Evolutionary conservation across 2,113 vertebrate species (phyloP).

Genomic region (Ceuthmochares aereus): DNA sequence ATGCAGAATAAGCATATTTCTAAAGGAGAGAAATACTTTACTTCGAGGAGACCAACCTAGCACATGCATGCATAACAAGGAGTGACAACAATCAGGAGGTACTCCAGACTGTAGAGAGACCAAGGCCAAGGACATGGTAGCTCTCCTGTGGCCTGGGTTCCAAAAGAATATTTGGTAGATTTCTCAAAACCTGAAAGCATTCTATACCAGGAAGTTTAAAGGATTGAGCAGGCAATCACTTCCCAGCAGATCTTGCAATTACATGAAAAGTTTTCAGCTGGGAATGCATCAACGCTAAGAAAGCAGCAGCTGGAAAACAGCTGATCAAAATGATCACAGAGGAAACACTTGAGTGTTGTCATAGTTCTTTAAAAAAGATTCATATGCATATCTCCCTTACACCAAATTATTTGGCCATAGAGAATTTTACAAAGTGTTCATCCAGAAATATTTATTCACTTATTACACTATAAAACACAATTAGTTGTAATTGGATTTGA

Average conservation of each 20-base stretch:
- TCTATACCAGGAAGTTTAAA: not conserved
- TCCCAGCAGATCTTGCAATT: not conserved
- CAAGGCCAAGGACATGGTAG: fast-evolving
- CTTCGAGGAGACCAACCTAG: not conserved
- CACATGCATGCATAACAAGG: not conserved
- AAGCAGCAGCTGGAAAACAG: not conserved
- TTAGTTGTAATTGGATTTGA: not conserved
- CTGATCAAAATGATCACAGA: not conserved
- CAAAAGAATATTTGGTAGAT: not conserved
- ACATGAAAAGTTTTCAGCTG: not conserved
- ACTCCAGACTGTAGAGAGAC: not conserved
- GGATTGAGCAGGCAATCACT: not conserved
- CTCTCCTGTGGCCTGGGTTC: not conserved
- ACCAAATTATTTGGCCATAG: not conserved
- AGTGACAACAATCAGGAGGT: not conserved
- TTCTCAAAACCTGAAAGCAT: not conserved
- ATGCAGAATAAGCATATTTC: slow-evolving; percentile 21
- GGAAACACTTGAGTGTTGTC: not conserved
- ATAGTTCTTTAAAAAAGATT: not conserved
- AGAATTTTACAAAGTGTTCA: not conserved
- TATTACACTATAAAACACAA: not conserved
- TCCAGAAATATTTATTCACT: not conserved
- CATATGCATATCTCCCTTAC: not conserved
- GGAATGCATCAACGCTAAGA: not conserved
- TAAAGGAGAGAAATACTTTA: not conserved